These are phyloP conservation scores for Heptranchias perlo DNA, from an alignment of 2,113 vertebrate genomes.

Conservation along the genomic window DNA sequence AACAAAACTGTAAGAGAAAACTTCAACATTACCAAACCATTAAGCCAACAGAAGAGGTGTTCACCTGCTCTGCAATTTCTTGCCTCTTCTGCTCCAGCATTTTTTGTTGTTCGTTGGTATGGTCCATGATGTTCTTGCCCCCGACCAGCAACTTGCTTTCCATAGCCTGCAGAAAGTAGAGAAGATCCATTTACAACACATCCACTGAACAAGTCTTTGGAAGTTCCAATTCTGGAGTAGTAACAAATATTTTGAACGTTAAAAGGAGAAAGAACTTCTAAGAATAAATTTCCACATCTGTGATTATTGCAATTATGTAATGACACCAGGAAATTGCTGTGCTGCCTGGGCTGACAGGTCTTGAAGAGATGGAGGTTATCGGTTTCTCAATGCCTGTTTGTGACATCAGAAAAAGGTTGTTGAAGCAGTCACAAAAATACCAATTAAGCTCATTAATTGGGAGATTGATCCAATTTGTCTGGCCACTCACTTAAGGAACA, in stretches of 20 bases:
- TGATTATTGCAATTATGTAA: background rate
- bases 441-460: background rate
- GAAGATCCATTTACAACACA: background rate
- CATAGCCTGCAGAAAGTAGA: conserved; percentile 68
- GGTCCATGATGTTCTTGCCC: conserved; percentile 89
- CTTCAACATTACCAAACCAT: background rate
- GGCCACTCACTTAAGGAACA: background rate
- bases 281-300: background rate
- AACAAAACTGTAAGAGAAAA: background rate
- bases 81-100: conserved; percentile 87
- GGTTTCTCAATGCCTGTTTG: background rate
- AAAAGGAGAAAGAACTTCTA: background rate
- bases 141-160: conserved; percentile 92
- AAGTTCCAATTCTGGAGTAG: background rate
- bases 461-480: background rate
- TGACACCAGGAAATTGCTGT: background rate
- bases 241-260: background rate
- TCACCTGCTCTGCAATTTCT: conserved; percentile 87
- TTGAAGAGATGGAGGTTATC: background rate
- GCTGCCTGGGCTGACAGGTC: background rate
- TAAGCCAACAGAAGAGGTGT: background rate
- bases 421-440: background rate
- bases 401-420: background rate
- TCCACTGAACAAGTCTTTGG: background rate
- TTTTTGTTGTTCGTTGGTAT: conserved; percentile 94